Percentiles rank a stretch among this genome's conserved stretches.
phyloP scores from a whole-genome alignment of 1,140 invertebrate genomes.

The Ceratina japonica region DNA sequence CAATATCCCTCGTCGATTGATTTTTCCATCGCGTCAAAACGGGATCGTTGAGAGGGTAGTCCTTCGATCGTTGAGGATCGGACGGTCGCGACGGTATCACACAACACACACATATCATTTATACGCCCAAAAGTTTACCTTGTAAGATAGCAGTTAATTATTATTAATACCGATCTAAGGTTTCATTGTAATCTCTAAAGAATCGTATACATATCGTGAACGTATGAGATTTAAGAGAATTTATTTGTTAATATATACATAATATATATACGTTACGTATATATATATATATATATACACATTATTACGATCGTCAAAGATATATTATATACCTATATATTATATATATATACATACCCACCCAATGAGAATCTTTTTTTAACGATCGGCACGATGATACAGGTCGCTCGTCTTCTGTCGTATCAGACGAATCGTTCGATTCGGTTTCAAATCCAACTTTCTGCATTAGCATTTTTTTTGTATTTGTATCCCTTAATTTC shows the following conservation, averaged over 20 bases:
- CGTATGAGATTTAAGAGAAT: slow-evolving; percentile 67
- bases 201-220: slow-evolving; percentile 72
- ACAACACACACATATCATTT: slow-evolving; percentile 70
- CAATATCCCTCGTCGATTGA: background rate
- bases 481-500: no score
- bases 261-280: slow-evolving; percentile 69
- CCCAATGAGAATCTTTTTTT: slow-evolving; percentile 66
- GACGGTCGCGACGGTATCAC: slow-evolving; percentile 30
- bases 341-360: slow-evolving; percentile 67
- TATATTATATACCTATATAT: slow-evolving; percentile 70
- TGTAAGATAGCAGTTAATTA: slow-evolving; percentile 64
- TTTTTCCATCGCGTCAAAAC: no score
- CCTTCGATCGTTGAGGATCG: background rate
- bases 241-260: slow-evolving; percentile 72
- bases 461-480: no score
- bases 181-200: slow-evolving; percentile 64
- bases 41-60: no score
- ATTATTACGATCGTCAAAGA: slow-evolving; percentile 65
- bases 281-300: slow-evolving; percentile 68
- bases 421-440: background rate
- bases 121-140: slow-evolving; percentile 60
- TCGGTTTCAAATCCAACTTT: background rate
- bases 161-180: slow-evolving; percentile 47
- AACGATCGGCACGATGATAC: slow-evolving; percentile 49
- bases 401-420: slow-evolving; percentile 17